A percentile compares a stretch with the other conserved stretches of the same genome.
phyloP scores from a whole-genome alignment of 2,113 vertebrate species.

The Cranoglanis bouderius region DNA sequence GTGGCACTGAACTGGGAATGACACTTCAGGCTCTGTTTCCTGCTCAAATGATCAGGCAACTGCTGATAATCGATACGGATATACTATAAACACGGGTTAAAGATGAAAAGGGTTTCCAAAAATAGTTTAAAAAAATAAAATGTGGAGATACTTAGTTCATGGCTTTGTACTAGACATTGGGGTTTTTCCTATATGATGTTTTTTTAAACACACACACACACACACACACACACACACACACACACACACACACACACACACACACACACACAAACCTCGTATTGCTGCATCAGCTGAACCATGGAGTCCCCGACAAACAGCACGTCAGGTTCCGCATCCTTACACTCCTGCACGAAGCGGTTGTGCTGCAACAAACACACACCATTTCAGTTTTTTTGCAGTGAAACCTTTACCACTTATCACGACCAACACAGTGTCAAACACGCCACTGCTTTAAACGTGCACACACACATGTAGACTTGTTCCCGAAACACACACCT shows the following conservation, averaged over 20 bases:
- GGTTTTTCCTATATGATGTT: too few species aligned
- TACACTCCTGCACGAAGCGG: conserved; percentile 75
- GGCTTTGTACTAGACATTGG: too few species aligned
- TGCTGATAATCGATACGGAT: neutral
- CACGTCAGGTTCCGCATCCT: conserved; percentile 78
- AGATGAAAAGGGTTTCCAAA: too few species aligned
- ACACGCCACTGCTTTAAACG: neutral
- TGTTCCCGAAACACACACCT: conserved; percentile 72
- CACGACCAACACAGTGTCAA: neutral
- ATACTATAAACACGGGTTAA: neutral
- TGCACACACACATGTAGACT: neutral
- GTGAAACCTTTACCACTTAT: neutral
- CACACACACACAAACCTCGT: conserved; percentile 77
- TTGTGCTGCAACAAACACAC: conserved; percentile 64
- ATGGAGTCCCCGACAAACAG: conserved; percentile 97
- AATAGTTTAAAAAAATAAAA: too few species aligned
- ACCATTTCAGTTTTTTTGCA: neutral
- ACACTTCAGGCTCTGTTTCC: neutral
- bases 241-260: conserved; percentile 4
- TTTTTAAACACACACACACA: neutral
- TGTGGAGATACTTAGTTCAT: neutral
- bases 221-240: conserved; percentile 63
- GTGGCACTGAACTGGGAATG: neutral
- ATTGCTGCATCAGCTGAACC: conserved; percentile 93
- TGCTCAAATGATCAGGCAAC: too few species aligned